These are phyloP conservation scores for Anthoscopus minutus DNA, from an alignment of 2,113 vertebrate species.

Conservation along the genomic window DNA sequence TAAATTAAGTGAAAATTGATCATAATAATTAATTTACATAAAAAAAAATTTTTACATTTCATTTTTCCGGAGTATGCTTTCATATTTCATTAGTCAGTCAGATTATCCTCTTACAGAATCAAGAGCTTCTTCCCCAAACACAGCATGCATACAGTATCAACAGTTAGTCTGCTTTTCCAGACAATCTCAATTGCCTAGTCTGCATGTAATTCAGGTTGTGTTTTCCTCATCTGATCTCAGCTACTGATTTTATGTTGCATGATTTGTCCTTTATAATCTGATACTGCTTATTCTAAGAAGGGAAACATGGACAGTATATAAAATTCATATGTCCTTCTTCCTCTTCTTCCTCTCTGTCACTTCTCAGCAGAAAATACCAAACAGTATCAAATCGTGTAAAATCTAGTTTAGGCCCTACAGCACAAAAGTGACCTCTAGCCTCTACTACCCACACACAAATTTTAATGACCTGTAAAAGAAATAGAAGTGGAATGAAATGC, in stretches of 20 bases:
- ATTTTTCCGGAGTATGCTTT: neutral
- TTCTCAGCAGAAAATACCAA: neutral
- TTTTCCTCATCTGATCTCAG: neutral
- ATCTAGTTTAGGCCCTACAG: neutral
- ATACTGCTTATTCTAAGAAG: neutral
- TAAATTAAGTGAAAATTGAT: neutral
- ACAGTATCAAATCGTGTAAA: neutral
- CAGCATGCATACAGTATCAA: neutral
- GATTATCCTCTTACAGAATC: neutral
- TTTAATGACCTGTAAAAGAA: neutral
- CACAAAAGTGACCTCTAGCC: neutral
- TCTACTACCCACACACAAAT: neutral
- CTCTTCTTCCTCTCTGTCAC: neutral
- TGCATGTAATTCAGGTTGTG: neutral
- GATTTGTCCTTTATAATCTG: neutral
- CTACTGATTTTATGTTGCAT: neutral
- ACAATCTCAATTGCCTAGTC: neutral
- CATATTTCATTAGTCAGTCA: neutral
- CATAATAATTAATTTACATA: neutral
- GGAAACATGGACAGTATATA: neutral
- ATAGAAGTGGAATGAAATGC: neutral
- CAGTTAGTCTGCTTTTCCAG: neutral
- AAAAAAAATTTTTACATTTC: neutral
- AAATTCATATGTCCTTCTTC: neutral
- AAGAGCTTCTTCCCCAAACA: neutral